Base-by-base conservation (phyloP, 2,888 invertebrate species). In the Himalopsyche anomala region DNA sequence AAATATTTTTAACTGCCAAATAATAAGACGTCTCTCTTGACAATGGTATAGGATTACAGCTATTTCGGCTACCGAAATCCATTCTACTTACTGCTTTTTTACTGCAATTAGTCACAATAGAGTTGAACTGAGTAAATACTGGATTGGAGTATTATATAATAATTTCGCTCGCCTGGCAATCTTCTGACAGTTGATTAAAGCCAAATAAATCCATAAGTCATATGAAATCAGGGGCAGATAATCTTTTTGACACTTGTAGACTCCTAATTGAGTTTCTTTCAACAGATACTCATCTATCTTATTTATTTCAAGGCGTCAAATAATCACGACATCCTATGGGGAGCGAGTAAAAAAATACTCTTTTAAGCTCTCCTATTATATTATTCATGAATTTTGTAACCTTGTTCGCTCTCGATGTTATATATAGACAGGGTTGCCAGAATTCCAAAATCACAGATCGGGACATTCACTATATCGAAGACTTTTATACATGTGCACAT, bases 21-120 rank as follows among this genome's bases (percentile, higher is more conserved):
- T 62, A 62, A 62, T 62, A 19, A 62, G 62, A 19, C 28, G 9
- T 28, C 28, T 19, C 28, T 62, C 19, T 28, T 28, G 28, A 19
- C 62, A 62, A 19, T 19, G 28, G 19, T 62, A 62, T 62, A 19
- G 62, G 62, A 62, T 62, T 19, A 62, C 62, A 62, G 62, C 62
- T 62, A 62, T 28, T 62, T 62, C 19, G 62, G 62, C 62, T 62
- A 62, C 62, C 11, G 62, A 62, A 62, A 62, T 62, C 62, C 28
- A 19, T 62, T 62, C 62, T 56, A 45, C n/a, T 56, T 56, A n/a
- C 56, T 51, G 51, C 51, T 51, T 62, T 62, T 62, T 62, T 62
- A 62, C 62, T 62, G 62, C 62, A 62, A 62, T 62, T 62, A 62
- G 62, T 62, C 62, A 62, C 62, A 62, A 62, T 19, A 62, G 62